Evolutionary conservation across 2,797 vertebrate species (phyloP).

Genomic region (Helostoma temminkii): DNA sequence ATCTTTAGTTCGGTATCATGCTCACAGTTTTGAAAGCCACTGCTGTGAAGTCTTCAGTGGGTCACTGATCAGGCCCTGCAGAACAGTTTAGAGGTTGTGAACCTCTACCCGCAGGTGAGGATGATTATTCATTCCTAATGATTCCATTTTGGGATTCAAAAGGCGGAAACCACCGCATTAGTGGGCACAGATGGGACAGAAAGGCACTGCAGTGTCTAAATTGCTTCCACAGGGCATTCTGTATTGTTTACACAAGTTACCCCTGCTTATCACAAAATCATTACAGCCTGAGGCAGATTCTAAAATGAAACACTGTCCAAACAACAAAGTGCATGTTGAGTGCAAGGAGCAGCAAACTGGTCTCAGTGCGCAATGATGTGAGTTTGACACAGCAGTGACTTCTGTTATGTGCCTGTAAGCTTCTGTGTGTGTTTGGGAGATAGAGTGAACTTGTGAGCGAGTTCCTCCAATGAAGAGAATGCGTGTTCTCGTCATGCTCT

Average conservation of each 20-base stretch:
- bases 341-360: conserved; percentile 23
- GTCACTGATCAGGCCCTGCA: neutral
- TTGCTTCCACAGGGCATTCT: conserved; percentile 58
- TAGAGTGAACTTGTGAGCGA: conserved; percentile 17
- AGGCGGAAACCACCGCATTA: conserved; percentile 27
- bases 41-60: neutral
- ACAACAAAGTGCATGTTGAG: conserved; percentile 24
- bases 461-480: conserved; percentile 45
- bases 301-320: conserved; percentile 38
- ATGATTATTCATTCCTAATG: conserved; percentile 44
- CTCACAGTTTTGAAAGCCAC: neutral
- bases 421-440: neutral
- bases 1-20: neutral
- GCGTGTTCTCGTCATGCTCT: conserved; percentile 55
- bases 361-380: conserved; percentile 20
- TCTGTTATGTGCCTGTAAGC: conserved; percentile 4
- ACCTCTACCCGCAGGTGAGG: conserved; percentile 17
- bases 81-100: conserved; percentile 22
- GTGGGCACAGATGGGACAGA: conserved; percentile 15
- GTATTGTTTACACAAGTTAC: conserved; percentile 58
- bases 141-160: conserved; percentile 42
- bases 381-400: conserved; percentile 35
- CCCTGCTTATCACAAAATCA: conserved; percentile 63
- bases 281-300: conserved; percentile 60
- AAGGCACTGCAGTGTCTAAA: conserved; percentile 40